Percentiles rank a stretch among this genome's conserved stretches.
Conservation (phyloP, 2,888 invertebrate genomes). For the Noctua janthe region DNA sequence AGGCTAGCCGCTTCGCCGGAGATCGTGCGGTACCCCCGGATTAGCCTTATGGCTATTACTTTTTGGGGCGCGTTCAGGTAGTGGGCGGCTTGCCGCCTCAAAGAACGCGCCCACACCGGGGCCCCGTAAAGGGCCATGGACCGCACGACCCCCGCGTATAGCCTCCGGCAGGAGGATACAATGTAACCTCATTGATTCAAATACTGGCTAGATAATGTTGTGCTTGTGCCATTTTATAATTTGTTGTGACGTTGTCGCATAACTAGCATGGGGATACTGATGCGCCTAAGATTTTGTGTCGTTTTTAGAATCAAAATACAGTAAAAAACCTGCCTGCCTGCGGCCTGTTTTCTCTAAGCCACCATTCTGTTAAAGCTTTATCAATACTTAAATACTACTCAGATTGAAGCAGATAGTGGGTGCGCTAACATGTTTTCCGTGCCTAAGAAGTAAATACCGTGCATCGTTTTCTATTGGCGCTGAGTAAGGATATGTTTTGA, state of each 20-base stretch:
- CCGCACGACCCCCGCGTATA: no score
- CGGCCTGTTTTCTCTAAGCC: neutral
- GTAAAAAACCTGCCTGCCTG: no score
- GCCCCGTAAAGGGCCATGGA: no score
- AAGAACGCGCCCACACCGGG: no score
- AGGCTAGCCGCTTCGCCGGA: no score
- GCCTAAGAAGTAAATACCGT: neutral
- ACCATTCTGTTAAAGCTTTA: neutral
- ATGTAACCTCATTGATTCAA: neutral
- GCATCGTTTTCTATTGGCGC: constrained; percentile 11
- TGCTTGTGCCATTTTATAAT: neutral
- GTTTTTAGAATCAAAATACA: neutral
- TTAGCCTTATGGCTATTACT: no score
- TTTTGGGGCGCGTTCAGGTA: no score
- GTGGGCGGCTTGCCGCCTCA: no score
- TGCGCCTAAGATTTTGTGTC: neutral
- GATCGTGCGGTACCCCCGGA: no score
- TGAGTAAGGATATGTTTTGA: constrained; percentile 65
- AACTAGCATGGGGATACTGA: neutral
- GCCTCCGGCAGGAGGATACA: no score
- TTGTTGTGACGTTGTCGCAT: neutral
- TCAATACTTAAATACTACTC: neutral
- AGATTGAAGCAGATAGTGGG: neutral
- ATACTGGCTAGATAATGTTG: neutral
- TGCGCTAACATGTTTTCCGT: neutral